Percentiles rank a stretch among this genome's conserved stretches.
Evolutionary conservation across 1,140 invertebrate genomes (phyloP).

Genomic region (Antheraea mylitta): DNA sequence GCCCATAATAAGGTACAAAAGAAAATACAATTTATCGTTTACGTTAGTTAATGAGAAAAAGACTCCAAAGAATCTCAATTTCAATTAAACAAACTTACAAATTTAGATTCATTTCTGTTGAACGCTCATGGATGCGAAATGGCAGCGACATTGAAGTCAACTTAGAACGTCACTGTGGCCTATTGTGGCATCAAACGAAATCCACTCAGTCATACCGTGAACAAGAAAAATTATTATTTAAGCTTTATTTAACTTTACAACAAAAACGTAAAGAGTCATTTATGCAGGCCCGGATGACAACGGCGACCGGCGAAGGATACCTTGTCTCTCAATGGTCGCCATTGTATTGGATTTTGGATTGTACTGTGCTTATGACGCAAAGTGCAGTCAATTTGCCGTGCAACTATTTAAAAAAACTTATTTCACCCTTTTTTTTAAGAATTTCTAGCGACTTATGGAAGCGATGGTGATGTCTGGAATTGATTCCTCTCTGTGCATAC

Average conservation of each 20-base stretch:
- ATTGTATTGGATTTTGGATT: too few species aligned
- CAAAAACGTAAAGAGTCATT: too few species aligned
- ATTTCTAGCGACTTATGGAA: too few species aligned
- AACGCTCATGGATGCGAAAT: not conserved
- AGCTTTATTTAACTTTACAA: not conserved
- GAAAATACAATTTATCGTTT: not conserved
- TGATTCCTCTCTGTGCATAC: too few species aligned
- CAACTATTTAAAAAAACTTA: too few species aligned
- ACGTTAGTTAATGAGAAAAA: not conserved
- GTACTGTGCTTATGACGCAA: too few species aligned
- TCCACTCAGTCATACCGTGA: conserved; percentile 14
- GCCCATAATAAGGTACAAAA: not conserved
- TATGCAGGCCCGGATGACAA: too few species aligned
- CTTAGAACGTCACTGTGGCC: conserved; percentile 19
- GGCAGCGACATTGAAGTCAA: conserved; percentile 20
- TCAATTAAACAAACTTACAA: conserved; percentile 25
- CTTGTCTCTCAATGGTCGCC: too few species aligned
- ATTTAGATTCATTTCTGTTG: conserved; percentile 10
- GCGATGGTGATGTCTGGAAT: too few species aligned
- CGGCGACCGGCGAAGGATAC: too few species aligned
- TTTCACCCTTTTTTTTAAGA: too few species aligned
- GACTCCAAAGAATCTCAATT: conserved; percentile 11
- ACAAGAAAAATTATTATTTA: conserved; percentile 16
- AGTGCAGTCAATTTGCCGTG: too few species aligned
- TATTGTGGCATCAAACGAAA: conserved; percentile 10